Conservation (phyloP, 2,888 invertebrate genomes). For the Hypselothyrea guttata region DNA sequence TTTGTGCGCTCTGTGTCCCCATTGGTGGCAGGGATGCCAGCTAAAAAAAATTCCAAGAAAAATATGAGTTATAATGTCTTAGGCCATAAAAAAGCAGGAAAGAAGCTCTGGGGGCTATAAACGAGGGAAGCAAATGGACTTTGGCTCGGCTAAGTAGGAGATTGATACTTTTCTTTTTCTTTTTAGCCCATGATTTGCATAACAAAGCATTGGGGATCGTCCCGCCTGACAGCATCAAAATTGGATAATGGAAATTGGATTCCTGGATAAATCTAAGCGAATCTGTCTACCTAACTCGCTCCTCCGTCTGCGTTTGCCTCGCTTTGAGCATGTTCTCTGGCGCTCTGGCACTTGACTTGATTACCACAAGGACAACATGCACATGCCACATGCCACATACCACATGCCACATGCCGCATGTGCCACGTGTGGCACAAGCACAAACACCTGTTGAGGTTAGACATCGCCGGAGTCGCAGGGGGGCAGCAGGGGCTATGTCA, state of each 20-base stretch:
- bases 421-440: conserved; percentile 58
- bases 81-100: conserved; percentile 23
- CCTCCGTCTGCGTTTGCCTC: background rate
- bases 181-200: conserved; percentile 57
- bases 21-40: background rate
- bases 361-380: conserved; percentile 37
- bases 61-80: conserved; percentile 49
- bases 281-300: background rate
- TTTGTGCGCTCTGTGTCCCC: conserved; percentile 1
- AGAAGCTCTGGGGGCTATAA: conserved; percentile 32
- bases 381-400: conserved; percentile 8
- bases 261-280: conserved; percentile 42
- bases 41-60: conserved; percentile 33
- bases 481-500: background rate
- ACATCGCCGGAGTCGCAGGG: background rate
- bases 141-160: conserved; percentile 37
- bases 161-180: conserved; percentile 47
- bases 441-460: conserved; percentile 66
- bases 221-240: conserved; percentile 56
- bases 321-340: conserved; percentile 26
- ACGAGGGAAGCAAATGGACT: conserved; percentile 46
- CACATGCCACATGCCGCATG: conserved; percentile 5
- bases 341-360: conserved; percentile 62
- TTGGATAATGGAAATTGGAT: conserved; percentile 77
- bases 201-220: conserved; percentile 50